Evolutionary conservation across 2,113 vertebrate genomes (phyloP).

Genomic region (Saguinus imperator): DNA sequence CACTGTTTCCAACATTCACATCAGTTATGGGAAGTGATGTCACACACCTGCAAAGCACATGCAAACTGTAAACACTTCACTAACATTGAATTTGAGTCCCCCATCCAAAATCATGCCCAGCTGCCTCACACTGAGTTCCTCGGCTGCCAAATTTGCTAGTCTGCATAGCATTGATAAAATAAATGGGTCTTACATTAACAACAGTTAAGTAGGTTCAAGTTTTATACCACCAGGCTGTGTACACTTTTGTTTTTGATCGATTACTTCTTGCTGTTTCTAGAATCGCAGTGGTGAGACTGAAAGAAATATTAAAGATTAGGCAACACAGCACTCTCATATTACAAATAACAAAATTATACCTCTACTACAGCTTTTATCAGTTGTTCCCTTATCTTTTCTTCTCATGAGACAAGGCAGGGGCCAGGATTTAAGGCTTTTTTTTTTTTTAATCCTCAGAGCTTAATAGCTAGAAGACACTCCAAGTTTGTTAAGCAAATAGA

Average conservation of each 20-base stretch:
- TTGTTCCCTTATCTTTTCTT: not conserved
- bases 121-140: slow-evolving; percentile 1
- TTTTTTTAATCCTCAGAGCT: not conserved
- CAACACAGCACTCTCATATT: not conserved
- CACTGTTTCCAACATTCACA: slow-evolving; percentile 35
- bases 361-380: not conserved
- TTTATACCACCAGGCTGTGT: not conserved
- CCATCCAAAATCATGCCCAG: slow-evolving; percentile 39
- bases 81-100: not conserved
- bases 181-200: not conserved
- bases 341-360: not conserved
- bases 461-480: not conserved
- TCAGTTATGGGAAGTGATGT: slow-evolving; percentile 67
- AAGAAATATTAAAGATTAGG: not conserved
- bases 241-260: not conserved
- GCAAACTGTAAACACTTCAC: slow-evolving; percentile 50
- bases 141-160: not conserved
- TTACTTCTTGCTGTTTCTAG: slow-evolving; percentile 14
- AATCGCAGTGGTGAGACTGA: not conserved
- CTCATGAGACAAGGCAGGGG: not conserved
- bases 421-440: not conserved
- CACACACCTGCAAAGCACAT: slow-evolving; percentile 70
- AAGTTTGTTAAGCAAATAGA: not conserved
- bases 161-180: not conserved
- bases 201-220: not conserved